Evolutionary conservation across 2,797 vertebrate genomes (phyloP).

Genomic region (Cyclopterus lumpus): DNA sequence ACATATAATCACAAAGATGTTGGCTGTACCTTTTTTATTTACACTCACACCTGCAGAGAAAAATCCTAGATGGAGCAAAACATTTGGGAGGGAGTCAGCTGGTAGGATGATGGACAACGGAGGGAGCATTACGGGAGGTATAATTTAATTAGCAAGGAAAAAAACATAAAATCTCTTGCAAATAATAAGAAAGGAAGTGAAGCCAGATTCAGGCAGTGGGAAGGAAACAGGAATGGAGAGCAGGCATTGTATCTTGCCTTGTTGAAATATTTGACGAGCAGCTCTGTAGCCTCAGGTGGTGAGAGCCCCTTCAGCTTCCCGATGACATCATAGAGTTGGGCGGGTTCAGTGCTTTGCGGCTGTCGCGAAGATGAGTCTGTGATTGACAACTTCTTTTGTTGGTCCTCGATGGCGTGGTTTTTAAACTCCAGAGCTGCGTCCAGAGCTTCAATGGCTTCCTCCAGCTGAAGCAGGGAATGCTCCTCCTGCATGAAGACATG

Average conservation of each 20-base stretch:
- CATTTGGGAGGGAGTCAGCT: background rate
- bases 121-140: background rate
- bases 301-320: conserved; percentile 86
- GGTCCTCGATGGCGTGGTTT: conserved; percentile 85
- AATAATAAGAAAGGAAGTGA: background rate
- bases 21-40: conserved; percentile 4
- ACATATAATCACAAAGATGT: background rate
- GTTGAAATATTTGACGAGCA: conserved; percentile 92
- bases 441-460: conserved; percentile 91
- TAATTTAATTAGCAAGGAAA: conserved; percentile 16
- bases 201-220: background rate
- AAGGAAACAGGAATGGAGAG: background rate
- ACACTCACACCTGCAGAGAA: background rate
- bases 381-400: conserved; percentile 78
- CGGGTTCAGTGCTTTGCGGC: conserved; percentile 76
- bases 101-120: background rate
- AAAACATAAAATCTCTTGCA: background rate
- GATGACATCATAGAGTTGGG: conserved; percentile 80
- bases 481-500: conserved; percentile 84
- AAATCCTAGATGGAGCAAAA: conserved; percentile 3
- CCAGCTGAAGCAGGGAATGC: conserved; percentile 87
- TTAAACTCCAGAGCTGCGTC: conserved; percentile 91
- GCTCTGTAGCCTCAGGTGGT: conserved; percentile 81
- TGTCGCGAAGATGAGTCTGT: conserved; percentile 53
- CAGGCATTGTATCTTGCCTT: conserved; percentile 78